phyloP scores from a whole-genome alignment of 1,140 invertebrate species.

The Mylabris phalerata region DNA sequence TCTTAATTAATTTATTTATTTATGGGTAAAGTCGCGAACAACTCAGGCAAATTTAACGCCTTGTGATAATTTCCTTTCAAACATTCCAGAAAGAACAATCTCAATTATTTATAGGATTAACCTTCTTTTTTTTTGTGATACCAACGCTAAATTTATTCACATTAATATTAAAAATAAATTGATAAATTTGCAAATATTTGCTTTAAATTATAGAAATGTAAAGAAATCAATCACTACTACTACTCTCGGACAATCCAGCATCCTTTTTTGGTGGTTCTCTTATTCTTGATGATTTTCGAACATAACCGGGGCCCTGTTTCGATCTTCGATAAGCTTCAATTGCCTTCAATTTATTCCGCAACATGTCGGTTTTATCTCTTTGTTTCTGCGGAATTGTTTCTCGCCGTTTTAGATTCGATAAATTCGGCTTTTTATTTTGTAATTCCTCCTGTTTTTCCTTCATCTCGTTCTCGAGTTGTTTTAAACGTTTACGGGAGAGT shows the following conservation, averaged over 20 bases:
- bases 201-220: background rate
- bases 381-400: conserved; percentile 70
- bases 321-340: conserved; percentile 67
- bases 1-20: no score
- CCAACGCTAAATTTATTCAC: conserved; percentile 1
- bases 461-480: conserved; percentile 27
- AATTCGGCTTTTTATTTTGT: conserved; percentile 20
- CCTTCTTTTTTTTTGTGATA: conserved; percentile 9
- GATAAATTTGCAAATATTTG: conserved; percentile 6
- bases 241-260: conserved; percentile 61
- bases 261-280: conserved; percentile 48
- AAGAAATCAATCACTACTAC: conserved; percentile 37
- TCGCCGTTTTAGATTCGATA: conserved; percentile 32
- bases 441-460: conserved; percentile 23
- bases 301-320: conserved; percentile 50
- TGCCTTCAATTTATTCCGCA: conserved; percentile 65
- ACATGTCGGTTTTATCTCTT: conserved; percentile 53
- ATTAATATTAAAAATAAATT: no score
- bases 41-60: conserved; percentile 5
- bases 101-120: conserved; percentile 10
- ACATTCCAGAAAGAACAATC: conserved; percentile 8
- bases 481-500: conserved; percentile 20
- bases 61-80: conserved; percentile 4
- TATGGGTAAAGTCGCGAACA: background rate
- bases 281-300: conserved; percentile 44